phyloP scores from a whole-genome alignment of 2,888 invertebrate species.

The Rhagonycha lutea region DNA sequence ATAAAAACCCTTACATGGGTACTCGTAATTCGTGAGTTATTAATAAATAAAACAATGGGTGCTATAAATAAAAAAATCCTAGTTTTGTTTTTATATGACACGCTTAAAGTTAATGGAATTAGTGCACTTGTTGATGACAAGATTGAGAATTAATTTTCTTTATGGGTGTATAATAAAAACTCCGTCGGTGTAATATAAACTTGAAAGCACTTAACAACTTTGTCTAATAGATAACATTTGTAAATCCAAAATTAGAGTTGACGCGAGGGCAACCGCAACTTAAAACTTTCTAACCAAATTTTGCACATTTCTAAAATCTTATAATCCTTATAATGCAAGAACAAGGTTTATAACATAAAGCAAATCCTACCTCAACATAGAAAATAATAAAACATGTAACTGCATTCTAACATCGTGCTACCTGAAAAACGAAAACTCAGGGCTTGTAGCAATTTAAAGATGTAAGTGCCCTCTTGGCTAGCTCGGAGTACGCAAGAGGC shows the following conservation, averaged over 20 bases:
- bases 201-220: slow-evolving; percentile 11
- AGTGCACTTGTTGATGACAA: background rate
- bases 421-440: too few species aligned
- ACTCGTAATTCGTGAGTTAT: background rate
- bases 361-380: slow-evolving; percentile 24
- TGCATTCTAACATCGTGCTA: slow-evolving; percentile 9
- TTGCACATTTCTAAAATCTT: slow-evolving; percentile 24
- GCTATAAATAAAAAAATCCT: background rate
- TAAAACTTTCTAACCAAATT: slow-evolving; percentile 25
- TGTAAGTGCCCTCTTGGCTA: too few species aligned
- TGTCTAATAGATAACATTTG: slow-evolving; percentile 23
- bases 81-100: too few species aligned
- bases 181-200: background rate
- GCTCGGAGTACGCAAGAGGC: too few species aligned
- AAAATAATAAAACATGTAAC: slow-evolving; percentile 20
- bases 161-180: background rate
- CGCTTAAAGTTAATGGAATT: background rate
- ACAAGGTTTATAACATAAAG: slow-evolving; percentile 31
- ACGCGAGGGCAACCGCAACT: slow-evolving; percentile 14
- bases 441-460: too few species aligned
- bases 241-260: slow-evolving; percentile 24
- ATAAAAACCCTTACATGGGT: background rate
- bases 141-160: background rate
- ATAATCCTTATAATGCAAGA: slow-evolving; percentile 32
- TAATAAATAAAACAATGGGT: background rate